These are phyloP conservation scores for Diplosoma virens DNA, from an alignment of 23 tunicate genomes.

Conservation along the genomic window DNA sequence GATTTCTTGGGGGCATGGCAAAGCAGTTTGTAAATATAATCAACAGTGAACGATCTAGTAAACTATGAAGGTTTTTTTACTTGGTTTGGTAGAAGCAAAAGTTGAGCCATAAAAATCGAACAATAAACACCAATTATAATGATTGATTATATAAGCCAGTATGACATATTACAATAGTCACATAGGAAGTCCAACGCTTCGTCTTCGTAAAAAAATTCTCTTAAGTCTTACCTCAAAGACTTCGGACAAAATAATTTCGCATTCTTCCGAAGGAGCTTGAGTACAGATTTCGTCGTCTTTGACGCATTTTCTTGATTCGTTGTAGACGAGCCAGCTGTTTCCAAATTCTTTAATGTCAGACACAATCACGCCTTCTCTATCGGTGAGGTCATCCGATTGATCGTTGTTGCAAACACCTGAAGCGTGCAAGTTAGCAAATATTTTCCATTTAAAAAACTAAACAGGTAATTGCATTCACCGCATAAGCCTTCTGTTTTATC, in stretches of 20 bases:
- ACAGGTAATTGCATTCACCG: constrained; percentile 67
- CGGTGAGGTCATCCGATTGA: constrained; percentile 80
- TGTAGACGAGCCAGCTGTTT: constrained; percentile 59
- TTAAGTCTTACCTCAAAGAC: constrained; percentile 75
- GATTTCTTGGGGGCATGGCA: too few species aligned
- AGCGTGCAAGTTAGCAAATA: background rate
- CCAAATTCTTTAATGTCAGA: constrained; percentile 75
- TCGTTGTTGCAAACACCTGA: constrained; percentile 91
- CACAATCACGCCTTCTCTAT: constrained; percentile 49
- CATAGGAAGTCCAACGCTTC: too few species aligned
- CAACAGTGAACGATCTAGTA: too few species aligned
- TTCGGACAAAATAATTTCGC: constrained; percentile 74
- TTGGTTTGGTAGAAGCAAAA: too few species aligned
- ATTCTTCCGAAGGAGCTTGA: constrained; percentile 53
- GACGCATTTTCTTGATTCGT: constrained; percentile 53
- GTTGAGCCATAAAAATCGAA: too few species aligned
- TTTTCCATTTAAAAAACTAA: background rate
- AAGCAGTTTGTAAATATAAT: too few species aligned
- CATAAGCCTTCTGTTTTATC: constrained; percentile 89
- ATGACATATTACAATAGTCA: too few species aligned
- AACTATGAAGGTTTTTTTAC: too few species aligned
- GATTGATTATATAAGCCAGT: too few species aligned
- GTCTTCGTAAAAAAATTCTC: too few species aligned
- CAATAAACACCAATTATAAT: too few species aligned
- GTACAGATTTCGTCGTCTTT: constrained; percentile 37